Evolutionary conservation across 2,888 invertebrate species (phyloP), one percentile per base, ranked within the genome.

Genomic region (Mystacides longicornis): DNA sequence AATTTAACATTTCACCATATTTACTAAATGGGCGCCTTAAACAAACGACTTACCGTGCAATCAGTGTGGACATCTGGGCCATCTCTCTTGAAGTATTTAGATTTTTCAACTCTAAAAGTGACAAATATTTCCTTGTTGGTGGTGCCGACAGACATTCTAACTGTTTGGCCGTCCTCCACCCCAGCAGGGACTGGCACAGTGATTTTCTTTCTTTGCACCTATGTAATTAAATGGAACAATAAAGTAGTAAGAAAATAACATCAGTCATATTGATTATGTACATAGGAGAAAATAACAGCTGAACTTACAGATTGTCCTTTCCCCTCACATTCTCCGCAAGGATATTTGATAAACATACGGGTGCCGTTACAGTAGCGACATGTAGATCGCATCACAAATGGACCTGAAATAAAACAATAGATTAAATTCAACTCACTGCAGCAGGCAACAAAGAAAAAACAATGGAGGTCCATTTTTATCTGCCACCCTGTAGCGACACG

Each of bases 11-110:
- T 3, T 49, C 45, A 69, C 9, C 11, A 23, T 3, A 7, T n/a
- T 51, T 33, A 22, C 33, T 20, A 22, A 21, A 21, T 33, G 9
- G 16, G 46, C 7, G 21, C n/a, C n/a, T n/a, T n/a, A n/a, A 22
- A 46, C 16, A 5, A 18, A 14, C 3, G 27, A 50, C 74, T 68
- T 61, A 77, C 77, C 55, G 65, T 65, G 60, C 91, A 91, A 65
- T 97, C 93, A n/a, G 95, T 93, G 68, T 99, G 94, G 1, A 99
- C 86, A 69, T 99, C 98, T 3, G 94, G 81, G 0, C 97, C 97
- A 61, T 98, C 97, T 49, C 99, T 79, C 56, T 82, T 81, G 74
- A 98, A 99, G 68, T 93, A 91, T 60, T 82, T 83, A 18, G 95
- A 96, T 62, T 84, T 86, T 56, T 90, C 89, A 42, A 97, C 94